phyloP scores from a whole-genome alignment of 2,888 invertebrate species.

The Pseudanteris insignis region DNA sequence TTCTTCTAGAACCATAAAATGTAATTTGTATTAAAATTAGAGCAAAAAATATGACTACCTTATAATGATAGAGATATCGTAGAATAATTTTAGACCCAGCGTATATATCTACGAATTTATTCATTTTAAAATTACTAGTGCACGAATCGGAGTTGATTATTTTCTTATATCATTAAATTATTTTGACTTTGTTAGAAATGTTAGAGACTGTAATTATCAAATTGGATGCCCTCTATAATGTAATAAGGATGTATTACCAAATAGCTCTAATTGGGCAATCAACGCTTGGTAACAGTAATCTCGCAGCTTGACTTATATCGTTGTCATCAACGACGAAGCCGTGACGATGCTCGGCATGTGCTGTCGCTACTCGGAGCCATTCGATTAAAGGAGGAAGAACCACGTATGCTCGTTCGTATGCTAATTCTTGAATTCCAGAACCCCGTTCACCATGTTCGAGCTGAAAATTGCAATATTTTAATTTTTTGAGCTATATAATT shows the following conservation, averaged over 20 bases:
- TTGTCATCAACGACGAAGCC: constrained; percentile 83
- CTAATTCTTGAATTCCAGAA: constrained; percentile 75
- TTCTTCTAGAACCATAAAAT: too few relatives aligned
- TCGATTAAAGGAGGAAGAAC: constrained; percentile 90
- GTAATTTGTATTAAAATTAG: too few relatives aligned
- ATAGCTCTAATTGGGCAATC: constrained; percentile 86
- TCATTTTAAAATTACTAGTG: too few relatives aligned
- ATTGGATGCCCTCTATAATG: not conserved
- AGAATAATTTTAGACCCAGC: too few relatives aligned
- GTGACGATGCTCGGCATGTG: constrained; percentile 83
- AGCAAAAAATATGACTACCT: too few relatives aligned
- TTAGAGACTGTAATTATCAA: not conserved
- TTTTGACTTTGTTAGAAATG: too few relatives aligned
- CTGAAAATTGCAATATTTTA: constrained; percentile 58
- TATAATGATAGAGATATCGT: too few relatives aligned
- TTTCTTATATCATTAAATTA: too few relatives aligned
- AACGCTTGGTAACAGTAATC: constrained; percentile 85
- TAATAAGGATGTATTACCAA: constrained; percentile 66
- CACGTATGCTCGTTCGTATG: constrained; percentile 87
- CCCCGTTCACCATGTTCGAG: constrained; percentile 74
- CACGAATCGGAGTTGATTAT: too few relatives aligned
- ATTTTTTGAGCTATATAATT: not conserved
- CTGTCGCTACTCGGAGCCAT: constrained; percentile 85
- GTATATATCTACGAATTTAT: too few relatives aligned
- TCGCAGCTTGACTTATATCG: constrained; percentile 88